Evolutionary conservation across 53 echinoderm and acorn worm species (phyloP).

Genomic region (Luidia sarsii): DNA sequence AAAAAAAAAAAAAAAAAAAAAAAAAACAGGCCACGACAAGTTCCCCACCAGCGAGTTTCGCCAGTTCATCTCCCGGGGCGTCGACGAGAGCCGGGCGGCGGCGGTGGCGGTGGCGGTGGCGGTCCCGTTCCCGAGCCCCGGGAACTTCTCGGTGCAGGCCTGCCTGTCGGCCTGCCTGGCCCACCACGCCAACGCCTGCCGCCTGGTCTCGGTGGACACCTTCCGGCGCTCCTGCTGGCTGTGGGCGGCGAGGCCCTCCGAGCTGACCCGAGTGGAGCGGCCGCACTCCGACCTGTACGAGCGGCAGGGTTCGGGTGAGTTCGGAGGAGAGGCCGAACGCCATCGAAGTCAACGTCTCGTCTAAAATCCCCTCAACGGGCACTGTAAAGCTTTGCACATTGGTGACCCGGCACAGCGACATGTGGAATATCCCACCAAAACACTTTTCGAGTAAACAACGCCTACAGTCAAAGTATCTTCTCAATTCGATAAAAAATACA

Average conservation of each 20-base stretch:
- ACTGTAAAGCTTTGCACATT: too few species aligned
- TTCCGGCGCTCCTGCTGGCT: not conserved
- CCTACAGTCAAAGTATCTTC: too few species aligned
- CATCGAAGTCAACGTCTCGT: too few species aligned
- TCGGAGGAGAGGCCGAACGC: too few species aligned
- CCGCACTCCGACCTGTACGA: not conserved
- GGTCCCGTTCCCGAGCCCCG: not conserved
- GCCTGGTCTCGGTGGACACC: conserved; percentile 22
- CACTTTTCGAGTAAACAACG: too few species aligned
- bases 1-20: too few species aligned
- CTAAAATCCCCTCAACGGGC: too few species aligned
- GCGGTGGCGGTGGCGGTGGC: not conserved
- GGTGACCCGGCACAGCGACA: too few species aligned
- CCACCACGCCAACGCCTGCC: not conserved
- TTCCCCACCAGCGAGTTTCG: not conserved
- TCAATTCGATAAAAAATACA: too few species aligned
- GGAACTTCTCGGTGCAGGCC: not conserved
- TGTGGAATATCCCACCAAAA: too few species aligned
- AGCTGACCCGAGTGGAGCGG: not conserved
- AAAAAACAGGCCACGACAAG: not conserved
- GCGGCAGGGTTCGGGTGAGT: not conserved
- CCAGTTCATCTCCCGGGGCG: not conserved
- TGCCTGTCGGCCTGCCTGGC: not conserved
- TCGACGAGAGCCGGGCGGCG: not conserved
- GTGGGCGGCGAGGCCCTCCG: not conserved